Conservation (phyloP, 2,888 invertebrate species). For the Tineola bisselliella region DNA sequence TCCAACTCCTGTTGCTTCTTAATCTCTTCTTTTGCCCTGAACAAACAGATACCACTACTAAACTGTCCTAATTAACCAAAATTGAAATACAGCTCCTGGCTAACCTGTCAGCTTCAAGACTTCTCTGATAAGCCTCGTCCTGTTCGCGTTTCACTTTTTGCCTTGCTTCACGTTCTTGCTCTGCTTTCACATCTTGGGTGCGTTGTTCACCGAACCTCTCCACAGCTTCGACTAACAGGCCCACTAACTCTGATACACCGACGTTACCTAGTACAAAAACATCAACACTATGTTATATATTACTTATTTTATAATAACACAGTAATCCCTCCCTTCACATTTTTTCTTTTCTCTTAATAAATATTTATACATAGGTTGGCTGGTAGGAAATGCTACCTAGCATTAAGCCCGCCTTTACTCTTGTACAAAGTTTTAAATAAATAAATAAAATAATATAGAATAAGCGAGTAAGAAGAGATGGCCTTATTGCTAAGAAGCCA, state of each 20-base stretch:
- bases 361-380: no score
- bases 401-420: no score
- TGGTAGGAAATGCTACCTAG: no score
- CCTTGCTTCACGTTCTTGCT: slow-evolving; percentile 87
- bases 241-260: slow-evolving; percentile 88
- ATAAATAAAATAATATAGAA: no score
- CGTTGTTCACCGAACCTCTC: slow-evolving; percentile 87
- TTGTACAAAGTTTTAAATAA: no score
- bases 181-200: slow-evolving; percentile 80
- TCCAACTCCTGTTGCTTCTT: slow-evolving; percentile 79
- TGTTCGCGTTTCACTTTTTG: slow-evolving; percentile 93
- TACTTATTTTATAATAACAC: no score
- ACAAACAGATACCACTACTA: slow-evolving; percentile 24
- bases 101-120: slow-evolving; percentile 84
- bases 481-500: no score
- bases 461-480: no score
- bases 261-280: slow-evolving; percentile 72
- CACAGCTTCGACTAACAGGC: slow-evolving; percentile 85
- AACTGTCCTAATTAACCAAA: not conserved
- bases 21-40: slow-evolving; percentile 87
- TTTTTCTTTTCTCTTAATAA: no score
- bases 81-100: no score
- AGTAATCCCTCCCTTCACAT: no score
- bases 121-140: slow-evolving; percentile 91
- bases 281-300: no score